Conservation (phyloP, 2,888 invertebrate genomes). For the Yponomeuta plumbellus region DNA sequence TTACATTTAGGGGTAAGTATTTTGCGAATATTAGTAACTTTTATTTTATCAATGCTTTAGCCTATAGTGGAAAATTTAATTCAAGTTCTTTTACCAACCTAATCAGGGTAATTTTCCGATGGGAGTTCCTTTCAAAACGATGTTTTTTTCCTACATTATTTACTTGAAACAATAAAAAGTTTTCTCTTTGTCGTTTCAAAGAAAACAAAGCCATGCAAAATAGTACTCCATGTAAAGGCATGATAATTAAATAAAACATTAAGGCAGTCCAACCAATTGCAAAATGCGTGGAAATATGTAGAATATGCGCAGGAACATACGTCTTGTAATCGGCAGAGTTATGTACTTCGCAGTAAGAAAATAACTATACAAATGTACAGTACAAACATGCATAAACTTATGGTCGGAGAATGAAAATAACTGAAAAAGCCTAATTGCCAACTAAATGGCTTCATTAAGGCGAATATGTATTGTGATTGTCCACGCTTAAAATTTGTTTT, state of each 20-base stretch:
- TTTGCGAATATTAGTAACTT: no score
- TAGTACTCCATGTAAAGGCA: conserved; percentile 14
- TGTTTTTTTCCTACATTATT: not conserved
- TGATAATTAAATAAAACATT: not conserved
- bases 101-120: no score
- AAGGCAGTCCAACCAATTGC: not conserved
- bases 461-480: conserved; percentile 14
- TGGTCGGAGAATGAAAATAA: conserved; percentile 4
- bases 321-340: not conserved
- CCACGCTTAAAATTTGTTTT: not conserved
- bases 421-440: conserved; percentile 7
- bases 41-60: no score
- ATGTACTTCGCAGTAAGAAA: not conserved
- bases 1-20: no score
- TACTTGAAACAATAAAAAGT: not conserved
- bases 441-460: conserved; percentile 18
- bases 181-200: not conserved
- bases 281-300: not conserved
- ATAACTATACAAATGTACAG: not conserved
- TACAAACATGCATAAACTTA: conserved; percentile 9
- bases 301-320: not conserved
- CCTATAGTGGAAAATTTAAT: no score
- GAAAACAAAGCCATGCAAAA: not conserved
- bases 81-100: no score
- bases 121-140: not conserved